These are phyloP conservation scores for Pelecanoides urinatrix DNA, from an alignment of 2,113 vertebrate genomes.

Conservation along the genomic window DNA sequence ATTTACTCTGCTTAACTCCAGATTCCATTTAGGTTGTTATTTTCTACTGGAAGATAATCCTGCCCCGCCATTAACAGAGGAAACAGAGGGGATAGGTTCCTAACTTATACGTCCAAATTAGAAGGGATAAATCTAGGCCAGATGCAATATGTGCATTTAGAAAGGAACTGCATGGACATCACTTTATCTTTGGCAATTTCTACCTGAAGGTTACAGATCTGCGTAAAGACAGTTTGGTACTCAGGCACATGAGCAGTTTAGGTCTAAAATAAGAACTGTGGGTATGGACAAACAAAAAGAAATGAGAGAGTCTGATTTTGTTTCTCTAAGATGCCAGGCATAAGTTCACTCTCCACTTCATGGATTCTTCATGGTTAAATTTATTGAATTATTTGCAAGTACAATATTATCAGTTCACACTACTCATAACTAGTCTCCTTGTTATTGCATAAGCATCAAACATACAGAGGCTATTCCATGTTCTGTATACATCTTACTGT, in stretches of 20 bases:
- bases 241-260: neutral
- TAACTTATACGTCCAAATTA: neutral
- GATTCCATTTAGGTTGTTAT: neutral
- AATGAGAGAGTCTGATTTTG: neutral
- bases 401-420: neutral
- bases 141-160: neutral
- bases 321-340: neutral
- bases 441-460: neutral
- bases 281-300: neutral
- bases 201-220: neutral
- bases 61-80: neutral
- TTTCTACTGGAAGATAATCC: neutral
- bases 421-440: neutral
- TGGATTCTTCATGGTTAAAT: neutral
- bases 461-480: neutral
- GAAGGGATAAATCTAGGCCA: neutral
- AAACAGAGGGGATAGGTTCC: neutral
- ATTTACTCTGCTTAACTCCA: neutral
- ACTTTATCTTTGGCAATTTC: neutral
- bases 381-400: constrained; percentile 32
- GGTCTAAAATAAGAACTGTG: neutral
- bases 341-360: neutral
- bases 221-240: neutral
- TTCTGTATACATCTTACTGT: neutral
- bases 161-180: neutral